These are phyloP conservation scores for Drosophila macrothrix DNA, from an alignment of 2,888 invertebrate species.

Conservation along the genomic window DNA sequence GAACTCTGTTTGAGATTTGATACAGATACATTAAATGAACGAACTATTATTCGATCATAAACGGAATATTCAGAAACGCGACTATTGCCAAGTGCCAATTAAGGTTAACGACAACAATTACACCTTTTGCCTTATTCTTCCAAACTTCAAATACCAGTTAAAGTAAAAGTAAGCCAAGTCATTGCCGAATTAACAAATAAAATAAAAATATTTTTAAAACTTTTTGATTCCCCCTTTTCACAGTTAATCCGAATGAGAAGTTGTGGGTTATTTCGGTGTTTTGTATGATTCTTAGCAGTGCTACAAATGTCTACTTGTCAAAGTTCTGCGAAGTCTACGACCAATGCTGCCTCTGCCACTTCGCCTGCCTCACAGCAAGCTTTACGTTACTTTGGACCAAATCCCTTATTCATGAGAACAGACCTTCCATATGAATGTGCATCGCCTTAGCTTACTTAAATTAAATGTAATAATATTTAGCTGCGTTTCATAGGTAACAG, in stretches of 20 bases:
- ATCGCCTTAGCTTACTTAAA: background rate
- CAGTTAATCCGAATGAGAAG: conserved; percentile 86
- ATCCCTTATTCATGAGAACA: rapidly evolving
- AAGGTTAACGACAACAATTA: background rate
- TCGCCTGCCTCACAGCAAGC: conserved; percentile 10
- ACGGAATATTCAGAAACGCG: background rate
- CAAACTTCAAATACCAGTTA: too few species aligned
- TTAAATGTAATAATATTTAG: background rate
- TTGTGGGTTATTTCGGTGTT: conserved; percentile 87
- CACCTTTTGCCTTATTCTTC: background rate
- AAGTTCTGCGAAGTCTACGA: background rate
- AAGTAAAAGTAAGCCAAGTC: background rate
- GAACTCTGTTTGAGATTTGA: conserved; percentile 38
- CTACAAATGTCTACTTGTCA: conserved; percentile 10
- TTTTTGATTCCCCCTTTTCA: conserved; percentile 69
- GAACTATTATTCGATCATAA: background rate
- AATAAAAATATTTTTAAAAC: background rate
- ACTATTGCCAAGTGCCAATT: conserved; percentile 20
- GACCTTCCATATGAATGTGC: background rate
- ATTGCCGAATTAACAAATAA: background rate
- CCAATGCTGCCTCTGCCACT: conserved; percentile 14
- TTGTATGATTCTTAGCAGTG: conserved; percentile 89
- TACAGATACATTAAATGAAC: background rate
- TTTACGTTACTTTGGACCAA: conserved; percentile 13
- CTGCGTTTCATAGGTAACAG: conserved; percentile 47